Conservation (phyloP, 2,888 invertebrate genomes). For the Anaspis maculata region DNA sequence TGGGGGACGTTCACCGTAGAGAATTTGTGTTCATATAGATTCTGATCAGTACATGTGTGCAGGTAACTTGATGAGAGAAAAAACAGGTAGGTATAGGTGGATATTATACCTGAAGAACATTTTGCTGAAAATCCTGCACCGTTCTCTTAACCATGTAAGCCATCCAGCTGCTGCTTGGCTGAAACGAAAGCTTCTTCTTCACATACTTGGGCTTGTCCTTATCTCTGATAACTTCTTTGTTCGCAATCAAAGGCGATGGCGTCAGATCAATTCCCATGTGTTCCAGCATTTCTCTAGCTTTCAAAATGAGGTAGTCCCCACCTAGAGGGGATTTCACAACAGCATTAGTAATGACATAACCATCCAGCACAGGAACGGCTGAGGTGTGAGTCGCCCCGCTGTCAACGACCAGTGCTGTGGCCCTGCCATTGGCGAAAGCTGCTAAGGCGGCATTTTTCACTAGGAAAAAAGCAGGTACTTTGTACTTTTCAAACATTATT, state of each 20-base stretch:
- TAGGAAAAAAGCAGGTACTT: slow-evolving; percentile 95
- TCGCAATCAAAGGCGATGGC: slow-evolving; percentile 54
- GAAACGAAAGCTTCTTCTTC: slow-evolving; percentile 66
- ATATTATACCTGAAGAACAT: slow-evolving; percentile 63
- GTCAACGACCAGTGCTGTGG: slow-evolving; percentile 84
- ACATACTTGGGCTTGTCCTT: slow-evolving; percentile 81
- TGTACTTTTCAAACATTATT: slow-evolving; percentile 96
- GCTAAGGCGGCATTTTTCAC: slow-evolving; percentile 97
- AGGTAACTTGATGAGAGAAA: too few species aligned
- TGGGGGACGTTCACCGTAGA: too few species aligned
- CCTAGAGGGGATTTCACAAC: slow-evolving; percentile 94
- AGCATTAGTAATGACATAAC: slow-evolving; percentile 90
- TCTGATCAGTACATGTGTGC: too few species aligned
- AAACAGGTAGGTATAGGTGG: too few species aligned
- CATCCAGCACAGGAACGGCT: slow-evolving; percentile 89
- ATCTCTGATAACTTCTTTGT: slow-evolving; percentile 86
- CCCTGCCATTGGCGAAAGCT: slow-evolving; percentile 92
- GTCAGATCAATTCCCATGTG: slow-evolving; percentile 50
- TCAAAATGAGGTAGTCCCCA: slow-evolving; percentile 86
- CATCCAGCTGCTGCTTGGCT: slow-evolving; percentile 85
- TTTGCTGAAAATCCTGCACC: slow-evolving; percentile 64
- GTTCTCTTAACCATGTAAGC: slow-evolving; percentile 89
- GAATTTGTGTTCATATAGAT: too few species aligned
- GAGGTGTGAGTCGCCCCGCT: slow-evolving; percentile 97
- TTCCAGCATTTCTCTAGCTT: slow-evolving; percentile 51